phyloP scores from a whole-genome alignment of 2,113 vertebrate species.

The Nipponia nippon region DNA sequence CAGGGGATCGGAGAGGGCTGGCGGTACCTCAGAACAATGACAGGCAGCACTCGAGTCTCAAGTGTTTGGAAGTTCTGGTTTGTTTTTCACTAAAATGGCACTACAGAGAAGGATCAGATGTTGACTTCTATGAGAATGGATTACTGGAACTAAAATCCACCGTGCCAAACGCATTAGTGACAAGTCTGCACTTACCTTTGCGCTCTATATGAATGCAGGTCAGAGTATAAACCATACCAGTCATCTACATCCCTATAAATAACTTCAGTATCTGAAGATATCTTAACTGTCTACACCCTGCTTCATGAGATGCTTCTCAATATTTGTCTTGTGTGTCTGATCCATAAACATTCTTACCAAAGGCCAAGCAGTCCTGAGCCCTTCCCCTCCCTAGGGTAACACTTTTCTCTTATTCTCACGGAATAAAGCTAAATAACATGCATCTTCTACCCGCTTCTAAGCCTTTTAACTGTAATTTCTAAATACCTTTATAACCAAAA shows the following conservation, averaged over 20 bases:
- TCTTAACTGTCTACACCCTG: neutral
- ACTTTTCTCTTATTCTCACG: rapidly evolving
- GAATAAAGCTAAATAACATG: neutral
- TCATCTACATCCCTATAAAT: neutral
- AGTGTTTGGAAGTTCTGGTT: slow-evolving; percentile 27
- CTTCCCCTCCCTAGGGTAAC: neutral
- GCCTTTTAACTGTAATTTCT: neutral
- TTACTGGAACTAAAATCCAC: slow-evolving; percentile 7
- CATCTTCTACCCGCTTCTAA: neutral
- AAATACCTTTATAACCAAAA: neutral
- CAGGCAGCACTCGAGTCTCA: slow-evolving; percentile 9
- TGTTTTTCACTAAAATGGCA: slow-evolving; percentile 18
- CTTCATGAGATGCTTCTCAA: neutral
- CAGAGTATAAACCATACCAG: neutral
- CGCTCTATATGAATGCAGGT: neutral
- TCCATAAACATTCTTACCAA: neutral
- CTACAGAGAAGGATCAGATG: slow-evolving; percentile 18
- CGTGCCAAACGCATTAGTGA: neutral
- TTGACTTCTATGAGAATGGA: neutral
- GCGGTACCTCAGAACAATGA: slow-evolving; percentile 25
- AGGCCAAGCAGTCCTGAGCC: neutral
- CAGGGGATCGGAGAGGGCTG: neutral
- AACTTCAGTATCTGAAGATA: neutral
- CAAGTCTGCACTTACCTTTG: neutral
- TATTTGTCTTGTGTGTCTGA: neutral